Percentiles rank a stretch among this genome's conserved stretches.
phyloP scores from a whole-genome alignment of 2,888 invertebrate species.

The Macroteleia sp. region DNA sequence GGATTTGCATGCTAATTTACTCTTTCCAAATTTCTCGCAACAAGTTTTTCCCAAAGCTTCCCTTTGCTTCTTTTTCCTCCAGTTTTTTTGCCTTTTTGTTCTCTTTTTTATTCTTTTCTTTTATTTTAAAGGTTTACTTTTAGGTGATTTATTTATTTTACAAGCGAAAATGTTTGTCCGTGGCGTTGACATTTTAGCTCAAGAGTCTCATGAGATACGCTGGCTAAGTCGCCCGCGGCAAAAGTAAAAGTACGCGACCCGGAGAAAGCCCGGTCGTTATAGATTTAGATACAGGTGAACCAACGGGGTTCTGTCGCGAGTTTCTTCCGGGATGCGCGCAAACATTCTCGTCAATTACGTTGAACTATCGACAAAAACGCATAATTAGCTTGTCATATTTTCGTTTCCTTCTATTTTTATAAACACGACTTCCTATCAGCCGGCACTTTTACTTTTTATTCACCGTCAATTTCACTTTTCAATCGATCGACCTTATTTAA shows the following conservation, averaged over 20 bases:
- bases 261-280: conserved; percentile 77
- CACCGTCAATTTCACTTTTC: conserved; percentile 19
- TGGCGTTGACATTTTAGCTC: conserved; percentile 32
- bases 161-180: conserved; percentile 6
- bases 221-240: conserved; percentile 76
- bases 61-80: too few species aligned
- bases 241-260: conserved; percentile 82
- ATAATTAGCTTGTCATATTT: conserved; percentile 35
- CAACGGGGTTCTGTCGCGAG: conserved; percentile 25
- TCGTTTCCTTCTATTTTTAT: conserved; percentile 20
- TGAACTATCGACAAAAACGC: background rate
- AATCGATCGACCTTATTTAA: conserved; percentile 4
- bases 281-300: conserved; percentile 60
- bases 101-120: background rate
- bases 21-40: too few species aligned
- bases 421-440: conserved; percentile 16
- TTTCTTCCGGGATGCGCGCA: conserved; percentile 51
- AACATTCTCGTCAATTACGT: conserved; percentile 19
- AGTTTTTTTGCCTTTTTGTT: too few species aligned
- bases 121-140: background rate
- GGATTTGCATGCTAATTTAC: background rate
- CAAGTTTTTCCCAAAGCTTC: too few species aligned
- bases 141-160: conserved; percentile 2
- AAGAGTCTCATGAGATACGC: conserved; percentile 13
- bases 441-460: conserved; percentile 42